phyloP scores from a whole-genome alignment of 2,797 vertebrate species.

The Bryconaethiops microstoma region DNA sequence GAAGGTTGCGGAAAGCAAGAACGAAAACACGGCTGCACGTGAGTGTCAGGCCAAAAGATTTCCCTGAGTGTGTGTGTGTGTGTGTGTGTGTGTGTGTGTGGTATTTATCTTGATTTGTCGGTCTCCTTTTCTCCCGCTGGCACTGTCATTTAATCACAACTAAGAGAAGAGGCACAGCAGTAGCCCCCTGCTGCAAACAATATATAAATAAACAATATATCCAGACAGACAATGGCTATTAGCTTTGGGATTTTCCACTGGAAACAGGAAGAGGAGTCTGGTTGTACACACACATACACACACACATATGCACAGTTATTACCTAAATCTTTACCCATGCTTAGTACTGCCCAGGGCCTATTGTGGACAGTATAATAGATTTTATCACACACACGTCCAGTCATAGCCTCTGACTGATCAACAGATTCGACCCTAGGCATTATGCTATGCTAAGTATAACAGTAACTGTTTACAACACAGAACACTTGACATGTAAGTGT shows the following conservation, averaged over 20 bases:
- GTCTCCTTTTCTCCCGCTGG: neutral
- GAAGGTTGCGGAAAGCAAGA: constrained; percentile 24
- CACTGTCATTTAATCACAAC: neutral
- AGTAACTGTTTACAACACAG: no score
- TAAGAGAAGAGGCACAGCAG: constrained; percentile 25
- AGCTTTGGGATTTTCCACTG: neutral
- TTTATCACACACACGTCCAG: no score
- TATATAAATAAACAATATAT: constrained; percentile 11
- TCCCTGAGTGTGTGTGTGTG: neutral
- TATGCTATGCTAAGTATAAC: no score
- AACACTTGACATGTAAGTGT: no score
- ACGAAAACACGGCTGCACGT: constrained; percentile 18
- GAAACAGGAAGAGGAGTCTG: neutral
- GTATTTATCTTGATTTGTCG: neutral
- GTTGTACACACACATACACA: neutral
- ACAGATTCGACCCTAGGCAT: no score
- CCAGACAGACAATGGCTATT: constrained; percentile 22
- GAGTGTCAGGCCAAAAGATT: constrained; percentile 1
- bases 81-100: neutral
- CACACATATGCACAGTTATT: no score
- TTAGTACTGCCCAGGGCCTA: neutral
- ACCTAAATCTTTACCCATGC: no score
- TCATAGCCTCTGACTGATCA: no score
- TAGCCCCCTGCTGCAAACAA: neutral
- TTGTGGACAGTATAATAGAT: no score